These are phyloP conservation scores for Moxostoma hubbsi DNA, from an alignment of 2,797 vertebrate species.

Conservation along the genomic window DNA sequence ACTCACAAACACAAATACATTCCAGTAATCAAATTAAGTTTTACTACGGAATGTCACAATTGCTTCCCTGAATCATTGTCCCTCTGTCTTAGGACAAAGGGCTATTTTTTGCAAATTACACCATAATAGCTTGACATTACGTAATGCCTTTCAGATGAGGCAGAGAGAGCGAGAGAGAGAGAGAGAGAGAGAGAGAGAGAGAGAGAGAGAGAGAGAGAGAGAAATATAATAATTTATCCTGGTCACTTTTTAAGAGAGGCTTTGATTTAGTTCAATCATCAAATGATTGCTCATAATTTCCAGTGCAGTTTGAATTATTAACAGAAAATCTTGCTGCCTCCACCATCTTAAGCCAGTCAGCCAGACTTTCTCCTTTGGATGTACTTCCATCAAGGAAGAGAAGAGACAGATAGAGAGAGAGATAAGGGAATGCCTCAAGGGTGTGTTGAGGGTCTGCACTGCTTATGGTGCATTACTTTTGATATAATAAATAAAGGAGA, in stretches of 20 bases:
- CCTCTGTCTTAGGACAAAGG: slow-evolving; percentile 42
- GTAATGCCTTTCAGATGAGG: slow-evolving; percentile 34
- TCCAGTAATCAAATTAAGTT: slow-evolving; percentile 22
- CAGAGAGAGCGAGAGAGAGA: not conserved
- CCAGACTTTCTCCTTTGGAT: slow-evolving; percentile 17
- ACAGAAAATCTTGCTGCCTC: slow-evolving; percentile 7
- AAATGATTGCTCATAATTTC: slow-evolving; percentile 22
- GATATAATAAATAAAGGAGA: not conserved
- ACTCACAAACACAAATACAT: slow-evolving; percentile 25
- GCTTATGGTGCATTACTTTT: not conserved
- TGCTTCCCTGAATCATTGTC: slow-evolving; percentile 27
- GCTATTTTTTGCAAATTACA: slow-evolving; percentile 46
- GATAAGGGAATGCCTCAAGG: not conserved
- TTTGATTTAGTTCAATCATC: slow-evolving; percentile 31
- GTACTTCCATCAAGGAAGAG: slow-evolving; percentile 2
- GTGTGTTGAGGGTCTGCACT: not conserved
- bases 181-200: too few relatives aligned
- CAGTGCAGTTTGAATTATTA: slow-evolving; percentile 46
- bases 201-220: not conserved
- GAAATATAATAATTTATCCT: not conserved
- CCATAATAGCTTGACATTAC: slow-evolving; percentile 38
- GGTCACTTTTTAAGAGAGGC: not conserved
- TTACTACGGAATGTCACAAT: slow-evolving; percentile 35
- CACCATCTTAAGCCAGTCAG: not conserved
- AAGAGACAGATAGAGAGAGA: slow-evolving; percentile 1